These are phyloP conservation scores for Myoxocephalus aenaeus DNA, from an alignment of 2,797 vertebrate species.

Conservation along the genomic window DNA sequence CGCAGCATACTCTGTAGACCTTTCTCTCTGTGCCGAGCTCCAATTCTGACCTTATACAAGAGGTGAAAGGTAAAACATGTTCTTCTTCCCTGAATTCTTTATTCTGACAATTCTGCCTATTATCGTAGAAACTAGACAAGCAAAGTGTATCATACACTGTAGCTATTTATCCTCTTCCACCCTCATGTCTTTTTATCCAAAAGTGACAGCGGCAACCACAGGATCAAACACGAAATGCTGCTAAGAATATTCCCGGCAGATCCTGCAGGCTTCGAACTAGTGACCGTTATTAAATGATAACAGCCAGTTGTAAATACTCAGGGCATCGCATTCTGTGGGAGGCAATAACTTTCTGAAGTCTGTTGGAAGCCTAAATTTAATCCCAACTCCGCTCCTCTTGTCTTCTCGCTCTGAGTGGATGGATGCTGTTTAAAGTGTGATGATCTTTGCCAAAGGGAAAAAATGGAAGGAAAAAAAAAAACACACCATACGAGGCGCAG, in stretches of 20 bases:
- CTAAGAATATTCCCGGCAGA: slow-evolving; percentile 33
- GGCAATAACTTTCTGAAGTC: slow-evolving; percentile 60
- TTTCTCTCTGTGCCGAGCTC: slow-evolving; percentile 21
- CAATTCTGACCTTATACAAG: slow-evolving; percentile 38
- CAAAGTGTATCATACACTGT: background rate
- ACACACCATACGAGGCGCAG: slow-evolving; percentile 14
- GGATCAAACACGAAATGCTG: slow-evolving; percentile 28
- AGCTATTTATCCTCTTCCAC: slow-evolving; percentile 2
- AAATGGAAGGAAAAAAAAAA: background rate
- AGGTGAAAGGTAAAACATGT: too few relatives aligned
- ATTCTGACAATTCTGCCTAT: slow-evolving; percentile 15
- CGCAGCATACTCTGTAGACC: slow-evolving; percentile 30
- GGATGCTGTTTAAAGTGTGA: slow-evolving; percentile 48
- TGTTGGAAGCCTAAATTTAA: slow-evolving; percentile 53
- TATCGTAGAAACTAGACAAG: background rate
- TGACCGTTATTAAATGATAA: slow-evolving; percentile 59
- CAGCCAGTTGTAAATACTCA: slow-evolving; percentile 51
- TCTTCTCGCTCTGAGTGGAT: slow-evolving; percentile 33
- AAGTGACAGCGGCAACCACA: background rate
- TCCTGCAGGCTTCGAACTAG: slow-evolving; percentile 25
- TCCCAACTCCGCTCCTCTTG: slow-evolving; percentile 46
- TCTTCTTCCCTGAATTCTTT: background rate
- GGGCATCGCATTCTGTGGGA: slow-evolving; percentile 45
- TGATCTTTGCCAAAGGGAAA: slow-evolving; percentile 59
- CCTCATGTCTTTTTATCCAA: background rate